These are phyloP conservation scores for Esperia sulphurella DNA, from an alignment of 2,888 invertebrate genomes.

Conservation along the genomic window DNA sequence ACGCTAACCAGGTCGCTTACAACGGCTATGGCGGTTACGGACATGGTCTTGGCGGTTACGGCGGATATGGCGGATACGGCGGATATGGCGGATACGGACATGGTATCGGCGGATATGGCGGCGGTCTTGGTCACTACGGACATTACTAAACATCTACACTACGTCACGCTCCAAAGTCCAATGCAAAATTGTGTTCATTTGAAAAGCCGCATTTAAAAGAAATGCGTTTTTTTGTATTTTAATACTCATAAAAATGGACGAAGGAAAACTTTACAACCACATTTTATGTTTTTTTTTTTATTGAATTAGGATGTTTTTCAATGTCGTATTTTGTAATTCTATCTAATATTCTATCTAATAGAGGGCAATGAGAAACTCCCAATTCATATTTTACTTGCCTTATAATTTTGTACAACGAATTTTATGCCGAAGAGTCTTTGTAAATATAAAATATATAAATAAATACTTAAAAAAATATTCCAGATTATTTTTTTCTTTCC, in stretches of 20 bases:
- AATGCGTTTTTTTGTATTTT: constrained; percentile 5
- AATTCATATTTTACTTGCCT: constrained; percentile 8
- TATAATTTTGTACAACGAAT: constrained; percentile 34
- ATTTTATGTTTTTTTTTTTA: constrained; percentile 4
- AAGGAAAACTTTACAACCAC: constrained; percentile 3
- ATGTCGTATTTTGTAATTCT: not conserved
- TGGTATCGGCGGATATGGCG: constrained; percentile 19
- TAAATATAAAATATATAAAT: constrained; percentile 42
- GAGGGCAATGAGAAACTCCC: not conserved
- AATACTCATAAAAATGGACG: constrained; percentile 23
- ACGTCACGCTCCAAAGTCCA: not conserved
- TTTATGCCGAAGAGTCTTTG: constrained; percentile 37
- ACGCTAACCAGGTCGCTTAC: constrained; percentile 22
- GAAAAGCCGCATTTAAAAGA: not conserved
- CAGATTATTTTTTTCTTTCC: too few relatives aligned
- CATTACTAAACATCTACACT: constrained; percentile 36
- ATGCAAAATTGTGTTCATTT: constrained; percentile 3
- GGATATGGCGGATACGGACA: constrained; percentile 6
- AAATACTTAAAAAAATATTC: constrained; percentile 2
- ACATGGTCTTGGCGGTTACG: constrained; percentile 26
- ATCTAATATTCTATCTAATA: not conserved
- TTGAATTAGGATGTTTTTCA: not conserved
- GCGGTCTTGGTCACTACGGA: constrained; percentile 21
- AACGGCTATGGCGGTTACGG: constrained; percentile 44
- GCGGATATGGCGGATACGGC: constrained; percentile 44